phyloP scores from a whole-genome alignment of 1,140 invertebrate genomes.

The Agraylea sexmaculata region DNA sequence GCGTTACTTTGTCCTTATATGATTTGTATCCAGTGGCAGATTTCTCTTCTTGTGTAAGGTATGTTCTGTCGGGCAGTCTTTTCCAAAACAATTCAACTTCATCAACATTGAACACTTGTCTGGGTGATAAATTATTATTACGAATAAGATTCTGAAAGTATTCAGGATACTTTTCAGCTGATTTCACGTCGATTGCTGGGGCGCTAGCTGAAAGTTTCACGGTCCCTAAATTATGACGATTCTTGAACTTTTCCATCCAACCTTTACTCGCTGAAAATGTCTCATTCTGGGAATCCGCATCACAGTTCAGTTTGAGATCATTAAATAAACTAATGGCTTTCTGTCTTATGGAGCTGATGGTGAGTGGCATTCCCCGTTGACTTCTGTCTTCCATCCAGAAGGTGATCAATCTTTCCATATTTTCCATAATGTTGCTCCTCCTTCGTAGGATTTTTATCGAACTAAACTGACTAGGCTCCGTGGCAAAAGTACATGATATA shows the following conservation, averaged over 20 bases:
- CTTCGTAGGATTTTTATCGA: not conserved
- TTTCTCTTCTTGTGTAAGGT: constrained; percentile 25
- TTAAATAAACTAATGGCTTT: constrained; percentile 14
- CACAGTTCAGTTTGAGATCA: constrained; percentile 4
- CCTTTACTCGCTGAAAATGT: constrained; percentile 14
- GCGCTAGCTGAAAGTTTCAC: constrained; percentile 5
- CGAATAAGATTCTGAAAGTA: constrained; percentile 28
- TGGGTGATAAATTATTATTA: constrained; percentile 25
- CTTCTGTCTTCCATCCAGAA: constrained; percentile 13
- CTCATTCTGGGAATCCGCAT: not conserved
- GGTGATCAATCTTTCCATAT: constrained; percentile 13
- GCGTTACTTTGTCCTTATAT: constrained; percentile 29
- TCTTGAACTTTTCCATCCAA: constrained; percentile 15
- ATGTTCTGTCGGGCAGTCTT: constrained; percentile 24
- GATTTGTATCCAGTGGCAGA: constrained; percentile 25
- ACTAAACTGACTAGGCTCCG: not conserved
- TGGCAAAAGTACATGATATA: constrained; percentile 3
- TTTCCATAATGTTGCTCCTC: constrained; percentile 9
- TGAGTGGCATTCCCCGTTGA: constrained; percentile 11
- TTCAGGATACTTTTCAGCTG: constrained; percentile 13
- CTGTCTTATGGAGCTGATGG: constrained; percentile 3
- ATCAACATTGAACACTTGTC: constrained; percentile 33
- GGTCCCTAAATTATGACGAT: constrained; percentile 5
- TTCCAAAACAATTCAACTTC: constrained; percentile 33
- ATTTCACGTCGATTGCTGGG: not conserved